phyloP scores from a whole-genome alignment of 2,113 vertebrate genomes.

The Pardalotus punctatus region DNA sequence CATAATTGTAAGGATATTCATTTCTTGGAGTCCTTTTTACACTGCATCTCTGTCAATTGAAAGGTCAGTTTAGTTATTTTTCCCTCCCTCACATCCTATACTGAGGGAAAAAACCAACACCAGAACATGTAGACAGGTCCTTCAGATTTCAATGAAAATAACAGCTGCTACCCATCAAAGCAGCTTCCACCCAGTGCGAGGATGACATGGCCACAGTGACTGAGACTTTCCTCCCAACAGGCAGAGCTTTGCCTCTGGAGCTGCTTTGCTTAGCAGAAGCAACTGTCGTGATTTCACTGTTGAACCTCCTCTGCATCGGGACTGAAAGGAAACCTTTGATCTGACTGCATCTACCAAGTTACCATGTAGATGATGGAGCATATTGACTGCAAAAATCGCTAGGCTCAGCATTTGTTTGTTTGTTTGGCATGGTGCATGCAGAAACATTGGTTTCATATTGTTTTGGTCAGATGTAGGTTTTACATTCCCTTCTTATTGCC shows the following conservation, averaged over 20 bases:
- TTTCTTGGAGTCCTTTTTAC: conserved; percentile 53
- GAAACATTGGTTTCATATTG: background rate
- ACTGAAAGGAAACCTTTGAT: background rate
- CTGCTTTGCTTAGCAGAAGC: background rate
- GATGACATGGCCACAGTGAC: conserved; percentile 13
- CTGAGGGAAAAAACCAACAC: background rate
- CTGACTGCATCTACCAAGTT: background rate
- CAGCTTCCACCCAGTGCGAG: background rate
- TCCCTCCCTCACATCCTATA: conserved; percentile 45
- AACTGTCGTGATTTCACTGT: background rate
- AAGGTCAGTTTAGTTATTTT: conserved; percentile 60
- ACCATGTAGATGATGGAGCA: background rate
- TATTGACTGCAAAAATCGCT: background rate
- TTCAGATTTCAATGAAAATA: conserved; percentile 59
- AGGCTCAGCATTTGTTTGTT: background rate
- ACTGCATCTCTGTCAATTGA: conserved; percentile 28
- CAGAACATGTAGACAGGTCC: conserved; percentile 34
- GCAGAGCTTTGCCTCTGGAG: background rate
- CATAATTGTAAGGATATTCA: conserved; percentile 58
- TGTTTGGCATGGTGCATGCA: background rate
- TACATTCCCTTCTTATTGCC: background rate
- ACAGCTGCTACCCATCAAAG: conserved; percentile 46
- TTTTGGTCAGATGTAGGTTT: background rate
- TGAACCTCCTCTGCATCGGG: background rate
- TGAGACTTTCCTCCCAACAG: conserved; percentile 50